These are phyloP conservation scores for Neotoxoptera formosana DNA, from an alignment of 1,140 invertebrate genomes.

Conservation along the genomic window DNA sequence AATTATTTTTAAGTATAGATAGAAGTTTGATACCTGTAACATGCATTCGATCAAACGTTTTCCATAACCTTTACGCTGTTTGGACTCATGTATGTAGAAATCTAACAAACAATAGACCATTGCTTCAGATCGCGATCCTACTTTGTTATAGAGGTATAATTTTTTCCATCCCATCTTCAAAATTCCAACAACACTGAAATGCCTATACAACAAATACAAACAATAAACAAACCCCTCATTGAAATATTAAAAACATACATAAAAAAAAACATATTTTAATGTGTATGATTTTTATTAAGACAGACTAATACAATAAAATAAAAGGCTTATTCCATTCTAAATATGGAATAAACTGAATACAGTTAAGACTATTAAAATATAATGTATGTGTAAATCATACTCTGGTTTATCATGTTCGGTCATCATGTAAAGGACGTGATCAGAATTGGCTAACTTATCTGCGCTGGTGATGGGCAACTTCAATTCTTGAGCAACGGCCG, in stretches of 20 bases:
- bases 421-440: constrained; percentile 74
- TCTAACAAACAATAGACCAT: constrained; percentile 83
- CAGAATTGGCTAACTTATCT: constrained; percentile 72
- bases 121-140: constrained; percentile 74
- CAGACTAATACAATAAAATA: not conserved
- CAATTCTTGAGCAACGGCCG: constrained; percentile 75
- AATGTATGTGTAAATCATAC: not conserved
- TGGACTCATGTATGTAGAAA: constrained; percentile 84
- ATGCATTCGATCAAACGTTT: constrained; percentile 81
- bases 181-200: constrained; percentile 70
- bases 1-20: not conserved
- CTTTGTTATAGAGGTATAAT: constrained; percentile 81
- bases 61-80: constrained; percentile 80
- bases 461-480: constrained; percentile 75
- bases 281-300: not conserved
- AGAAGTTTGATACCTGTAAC: constrained; percentile 67
- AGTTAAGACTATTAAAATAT: not conserved
- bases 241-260: too few species aligned
- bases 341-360: not conserved
- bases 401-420: constrained; percentile 58
- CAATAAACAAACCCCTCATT: not conserved
- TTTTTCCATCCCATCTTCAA: constrained; percentile 86
- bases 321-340: not conserved
- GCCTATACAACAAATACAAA: constrained; percentile 64
- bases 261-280: constrained; percentile 6